Conservation (phyloP, 2,888 invertebrate genomes). For the Halictus ligatus region DNA sequence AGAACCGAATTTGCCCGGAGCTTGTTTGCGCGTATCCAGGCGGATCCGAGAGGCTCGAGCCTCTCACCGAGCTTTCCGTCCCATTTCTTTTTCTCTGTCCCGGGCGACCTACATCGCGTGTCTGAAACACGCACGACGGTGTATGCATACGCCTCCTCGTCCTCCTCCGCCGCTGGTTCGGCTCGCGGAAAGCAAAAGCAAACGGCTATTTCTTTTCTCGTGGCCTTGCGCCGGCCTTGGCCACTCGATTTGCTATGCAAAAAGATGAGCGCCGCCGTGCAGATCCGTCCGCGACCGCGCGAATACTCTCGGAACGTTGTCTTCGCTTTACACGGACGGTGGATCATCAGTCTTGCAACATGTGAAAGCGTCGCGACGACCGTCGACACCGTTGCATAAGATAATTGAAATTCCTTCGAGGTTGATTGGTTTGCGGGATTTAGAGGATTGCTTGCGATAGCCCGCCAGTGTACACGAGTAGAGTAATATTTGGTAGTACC, state of each 20-base stretch:
- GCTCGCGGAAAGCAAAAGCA: constrained; percentile 30
- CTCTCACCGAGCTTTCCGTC: constrained; percentile 27
- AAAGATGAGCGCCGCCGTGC: constrained; percentile 16
- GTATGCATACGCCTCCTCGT: background rate
- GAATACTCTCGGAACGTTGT: background rate
- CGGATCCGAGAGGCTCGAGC: background rate
- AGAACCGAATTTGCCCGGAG: constrained; percentile 32
- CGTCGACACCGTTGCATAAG: background rate
- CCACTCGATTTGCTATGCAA: constrained; percentile 41
- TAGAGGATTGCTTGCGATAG: background rate
- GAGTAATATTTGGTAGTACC: no score
- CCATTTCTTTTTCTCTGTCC: constrained; percentile 13
- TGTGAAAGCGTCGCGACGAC: background rate
- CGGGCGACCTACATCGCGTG: constrained; percentile 46
- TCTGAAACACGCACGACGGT: constrained; percentile 2
- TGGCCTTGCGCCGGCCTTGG: constrained; percentile 48
- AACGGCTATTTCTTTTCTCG: constrained; percentile 33
- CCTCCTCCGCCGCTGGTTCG: background rate
- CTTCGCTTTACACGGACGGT: background rate
- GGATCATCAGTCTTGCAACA: background rate
- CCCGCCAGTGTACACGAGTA: no score
- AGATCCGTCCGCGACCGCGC: background rate
- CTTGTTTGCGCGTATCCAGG: constrained; percentile 26
- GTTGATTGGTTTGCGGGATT: background rate
- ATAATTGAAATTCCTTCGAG: background rate